A percentile compares a stretch with the other conserved stretches of the same genome.
These are phyloP conservation scores for Cosmopolites sordidus DNA, from an alignment of 2,888 invertebrate species.

Conservation along the genomic window DNA sequence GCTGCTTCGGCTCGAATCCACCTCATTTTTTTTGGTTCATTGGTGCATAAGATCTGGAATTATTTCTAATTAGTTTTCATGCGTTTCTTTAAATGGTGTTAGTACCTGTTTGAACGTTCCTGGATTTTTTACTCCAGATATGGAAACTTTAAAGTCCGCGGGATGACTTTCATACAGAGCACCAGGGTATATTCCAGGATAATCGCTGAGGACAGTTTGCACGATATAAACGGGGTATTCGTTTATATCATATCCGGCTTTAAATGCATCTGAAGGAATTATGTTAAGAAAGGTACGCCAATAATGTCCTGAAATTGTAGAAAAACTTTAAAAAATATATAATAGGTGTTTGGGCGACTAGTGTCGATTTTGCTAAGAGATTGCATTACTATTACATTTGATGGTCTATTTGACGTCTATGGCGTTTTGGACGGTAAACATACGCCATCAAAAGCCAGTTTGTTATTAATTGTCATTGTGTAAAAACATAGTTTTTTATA, in stretches of 20 bases:
- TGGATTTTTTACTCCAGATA: conserved; percentile 2
- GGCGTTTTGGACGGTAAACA: too few relatives aligned
- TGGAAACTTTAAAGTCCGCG: background rate
- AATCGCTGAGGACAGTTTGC: conserved; percentile 1
- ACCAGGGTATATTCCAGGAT: conserved; percentile 3
- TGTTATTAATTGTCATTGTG: too few relatives aligned
- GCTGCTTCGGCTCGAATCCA: background rate
- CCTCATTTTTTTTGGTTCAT: background rate
- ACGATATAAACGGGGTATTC: conserved; percentile 7
- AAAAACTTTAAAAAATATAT: too few relatives aligned
- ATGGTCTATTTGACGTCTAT: too few relatives aligned
- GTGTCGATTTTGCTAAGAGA: too few relatives aligned
- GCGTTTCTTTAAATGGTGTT: background rate
- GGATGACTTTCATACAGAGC: conserved; percentile 3
- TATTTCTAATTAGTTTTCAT: background rate
- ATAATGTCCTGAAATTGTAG: background rate
- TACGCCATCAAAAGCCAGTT: too few relatives aligned
- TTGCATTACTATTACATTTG: too few relatives aligned
- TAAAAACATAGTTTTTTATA: too few relatives aligned
- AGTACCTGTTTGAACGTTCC: conserved; percentile 10
- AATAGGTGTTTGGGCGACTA: too few relatives aligned
- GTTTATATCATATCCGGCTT: conserved; percentile 6
- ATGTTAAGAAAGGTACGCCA: conserved; percentile 8
- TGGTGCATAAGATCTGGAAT: background rate
- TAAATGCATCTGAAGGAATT: conserved; percentile 10